Base-by-base conservation (phyloP, 37 sponge, comb jelly and placozoan species). In the Lycopodina hypogea region DNA sequence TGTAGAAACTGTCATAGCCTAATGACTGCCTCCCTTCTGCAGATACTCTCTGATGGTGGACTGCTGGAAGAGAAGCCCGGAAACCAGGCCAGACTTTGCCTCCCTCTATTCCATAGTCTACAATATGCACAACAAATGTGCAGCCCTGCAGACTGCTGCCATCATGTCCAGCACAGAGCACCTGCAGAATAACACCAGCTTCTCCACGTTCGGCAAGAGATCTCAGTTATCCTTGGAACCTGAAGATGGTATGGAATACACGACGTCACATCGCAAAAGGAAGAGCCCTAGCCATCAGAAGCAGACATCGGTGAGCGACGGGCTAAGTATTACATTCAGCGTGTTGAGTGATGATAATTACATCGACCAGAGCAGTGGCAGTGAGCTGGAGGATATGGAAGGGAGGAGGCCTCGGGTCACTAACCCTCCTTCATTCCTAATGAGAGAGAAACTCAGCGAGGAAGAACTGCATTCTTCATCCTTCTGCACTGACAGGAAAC, bases 11-110 rank as follows among this genome's bases (percentile, higher is more conserved):
- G n/a, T n/a, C n/a, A n/a, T n/a, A n/a, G n/a, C n/a, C n/a, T n/a
- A n/a, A n/a, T n/a, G n/a, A n/a, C n/a, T n/a, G n/a, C n/a, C n/a
- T n/a, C n/a, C n/a, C n/a, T n/a, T n/a, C n/a, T n/a, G n/a, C n/a
- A 86, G 87, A 39, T 68, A 85, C 50, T 23, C 51, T 18, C 56
- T 90, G 56, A 36, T 90, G 56, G 29, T 17, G 17, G 69, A 34
- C 19, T 90, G 91, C 71, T 90, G 91, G 87, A 56, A 45, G 3
- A 40, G 53, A 32, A 62, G 28, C 33, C 58, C 68, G 21, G 78
- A 82, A 52, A 30, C 62, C 36, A 57, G 87, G 56, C 91, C 87
- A 11, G 71, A 67, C 57, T 90, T 90, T 64, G 28, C 7, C 32
- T 30, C 66, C 30, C 11, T 65, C 12, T 34, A 65, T 12, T 65